phyloP scores from a whole-genome alignment of 2,888 invertebrate genomes.

The Agrochola litura region DNA sequence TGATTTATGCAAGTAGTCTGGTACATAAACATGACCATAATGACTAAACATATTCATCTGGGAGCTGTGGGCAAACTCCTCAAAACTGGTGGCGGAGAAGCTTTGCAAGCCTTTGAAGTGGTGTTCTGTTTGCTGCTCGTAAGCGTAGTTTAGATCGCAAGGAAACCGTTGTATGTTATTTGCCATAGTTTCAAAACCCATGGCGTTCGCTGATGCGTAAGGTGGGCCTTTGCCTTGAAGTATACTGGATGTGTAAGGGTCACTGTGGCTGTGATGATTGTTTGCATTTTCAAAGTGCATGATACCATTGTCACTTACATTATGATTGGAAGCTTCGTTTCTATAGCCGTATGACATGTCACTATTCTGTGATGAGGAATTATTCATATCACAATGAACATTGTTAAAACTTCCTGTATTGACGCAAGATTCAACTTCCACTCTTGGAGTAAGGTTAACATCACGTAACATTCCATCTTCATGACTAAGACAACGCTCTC shows the following conservation, averaged over 20 bases:
- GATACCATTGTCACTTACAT: conserved; percentile 76
- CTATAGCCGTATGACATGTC: conserved; percentile 78
- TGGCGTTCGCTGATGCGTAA: conserved; percentile 75
- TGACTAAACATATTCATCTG: conserved; percentile 89
- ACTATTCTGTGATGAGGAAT: conserved; percentile 67
- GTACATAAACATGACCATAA: conserved; percentile 87
- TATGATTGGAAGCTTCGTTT: conserved; percentile 87
- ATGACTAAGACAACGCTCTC: conserved; percentile 80
- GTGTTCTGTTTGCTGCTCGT: conserved; percentile 81
- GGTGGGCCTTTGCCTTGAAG: conserved; percentile 86
- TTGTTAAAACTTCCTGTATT: conserved; percentile 92
- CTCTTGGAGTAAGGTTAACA: conserved; percentile 88
- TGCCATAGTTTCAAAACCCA: conserved; percentile 81
- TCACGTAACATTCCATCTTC: conserved; percentile 88
- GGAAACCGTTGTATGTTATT: conserved; percentile 86
- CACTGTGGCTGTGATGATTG: conserved; percentile 83
- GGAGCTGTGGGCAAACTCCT: conserved; percentile 89
- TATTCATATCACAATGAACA: conserved; percentile 92
- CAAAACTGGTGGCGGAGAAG: conserved; percentile 88
- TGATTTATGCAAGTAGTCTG: conserved; percentile 85
- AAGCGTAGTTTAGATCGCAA: conserved; percentile 86
- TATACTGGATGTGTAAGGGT: conserved; percentile 86
- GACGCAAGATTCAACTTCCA: conserved; percentile 92
- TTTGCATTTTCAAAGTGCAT: conserved; percentile 85
- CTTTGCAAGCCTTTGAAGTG: conserved; percentile 86